phyloP scores from a whole-genome alignment of 1,140 invertebrate genomes.

The Delia radicum region DNA sequence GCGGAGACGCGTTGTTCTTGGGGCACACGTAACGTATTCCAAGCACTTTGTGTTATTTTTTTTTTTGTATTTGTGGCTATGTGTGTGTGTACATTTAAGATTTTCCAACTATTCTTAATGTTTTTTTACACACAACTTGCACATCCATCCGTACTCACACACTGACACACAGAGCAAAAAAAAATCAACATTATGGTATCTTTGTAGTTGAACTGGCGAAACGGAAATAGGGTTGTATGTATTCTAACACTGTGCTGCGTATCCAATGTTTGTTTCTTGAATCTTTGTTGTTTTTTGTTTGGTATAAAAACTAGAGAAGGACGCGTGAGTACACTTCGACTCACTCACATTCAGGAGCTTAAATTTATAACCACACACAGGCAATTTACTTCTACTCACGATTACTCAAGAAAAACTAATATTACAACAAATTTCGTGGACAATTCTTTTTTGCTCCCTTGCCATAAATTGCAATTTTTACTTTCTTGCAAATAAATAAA shows the following conservation, averaged over 20 bases:
- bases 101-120: conserved; percentile 6
- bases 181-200: conserved; percentile 1
- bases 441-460: no score
- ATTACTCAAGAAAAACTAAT: no score
- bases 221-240: neutral
- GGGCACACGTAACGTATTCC: conserved; percentile 34
- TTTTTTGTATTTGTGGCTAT: neutral
- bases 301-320: no score
- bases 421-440: no score
- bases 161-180: neutral
- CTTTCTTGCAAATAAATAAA: no score
- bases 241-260: neutral
- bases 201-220: neutral
- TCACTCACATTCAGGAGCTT: no score
- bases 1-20: conserved; percentile 54
- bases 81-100: conserved; percentile 1
- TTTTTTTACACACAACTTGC: neutral
- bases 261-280: neutral
- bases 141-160: neutral
- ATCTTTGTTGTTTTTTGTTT: neutral
- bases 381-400: no score
- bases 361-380: no score
- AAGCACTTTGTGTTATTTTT: neutral
- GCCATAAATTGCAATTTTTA: no score
- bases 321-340: no score